Base-by-base conservation (phyloP, 2,888 invertebrate species). In the Euplexia lucipara region DNA sequence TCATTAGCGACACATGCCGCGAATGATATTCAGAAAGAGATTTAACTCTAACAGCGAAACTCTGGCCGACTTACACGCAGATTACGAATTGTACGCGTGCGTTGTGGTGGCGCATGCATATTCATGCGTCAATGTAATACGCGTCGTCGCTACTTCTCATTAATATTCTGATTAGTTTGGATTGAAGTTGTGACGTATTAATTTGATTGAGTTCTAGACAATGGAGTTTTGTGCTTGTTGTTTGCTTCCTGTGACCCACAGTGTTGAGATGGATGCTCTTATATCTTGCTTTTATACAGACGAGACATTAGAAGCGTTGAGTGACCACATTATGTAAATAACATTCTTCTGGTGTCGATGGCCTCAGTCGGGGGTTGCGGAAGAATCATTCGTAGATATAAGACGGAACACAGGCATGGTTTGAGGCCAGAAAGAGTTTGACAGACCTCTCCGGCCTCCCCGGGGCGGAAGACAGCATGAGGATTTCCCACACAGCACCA, bases 1-100 rank as follows among this genome's bases (percentile, higher is more conserved):
- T 85, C 81, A 87, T 88, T 85, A 86, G 84, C 79, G 83, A 71
- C 87, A 86, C 84, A 82, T 87, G 88, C 84, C 82, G 66, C 79
- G 77, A 88, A 86, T 83, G 80, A 83, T 85, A 84, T 85, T 82
- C 83, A 72, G 61, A 84, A 83, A 84, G 84, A 86, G 83, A 85
- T 88, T 84, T 81, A 82, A 80, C 82, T 83, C 60, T 77, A 81
- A 81, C 66, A 75, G 71, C 76, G 65, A 65, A 78, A 81, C 76
- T 78, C 79, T 65, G 74, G 67, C 65, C 64, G 75, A 72, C 79
- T 83, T 83, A 84, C 84, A 80, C 64, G 69, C 60, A 85, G 82
- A 86, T 85, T 85, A 83, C 81, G 79, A 77, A 67, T 72, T 64
- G 74, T 66, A 69, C 74, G 82, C 65, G 77, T 70, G 70, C 72